phyloP scores from a whole-genome alignment of 1,140 invertebrate genomes.

The Yoshiicerus persimilis region DNA sequence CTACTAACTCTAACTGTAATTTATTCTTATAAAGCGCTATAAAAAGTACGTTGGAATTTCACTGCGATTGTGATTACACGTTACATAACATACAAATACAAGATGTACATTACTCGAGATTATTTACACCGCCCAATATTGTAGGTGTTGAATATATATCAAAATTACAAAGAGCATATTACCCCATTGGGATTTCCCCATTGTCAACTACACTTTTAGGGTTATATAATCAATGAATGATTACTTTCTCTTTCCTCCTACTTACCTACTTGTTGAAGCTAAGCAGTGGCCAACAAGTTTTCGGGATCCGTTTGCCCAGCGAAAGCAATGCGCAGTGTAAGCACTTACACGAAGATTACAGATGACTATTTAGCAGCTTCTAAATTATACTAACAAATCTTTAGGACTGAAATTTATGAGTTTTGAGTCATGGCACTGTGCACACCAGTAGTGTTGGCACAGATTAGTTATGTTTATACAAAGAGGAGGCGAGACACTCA shows the following conservation, averaged over 20 bases:
- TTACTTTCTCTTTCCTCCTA: background rate
- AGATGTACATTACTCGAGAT: too few species aligned
- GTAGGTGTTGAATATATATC: background rate
- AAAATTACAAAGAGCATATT: too few species aligned
- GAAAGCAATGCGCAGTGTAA: background rate
- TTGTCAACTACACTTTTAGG: background rate
- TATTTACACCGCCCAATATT: too few species aligned
- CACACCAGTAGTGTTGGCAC: slow-evolving; percentile 9
- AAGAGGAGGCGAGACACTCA: background rate
- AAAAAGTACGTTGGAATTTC: too few species aligned
- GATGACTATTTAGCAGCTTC: slow-evolving; percentile 13
- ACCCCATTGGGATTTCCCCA: background rate
- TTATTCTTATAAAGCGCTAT: too few species aligned
- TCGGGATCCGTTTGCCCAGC: background rate
- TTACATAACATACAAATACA: too few species aligned
- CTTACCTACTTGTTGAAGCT: slow-evolving; percentile 2
- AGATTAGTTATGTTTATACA: slow-evolving; percentile 21
- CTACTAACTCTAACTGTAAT: too few species aligned
- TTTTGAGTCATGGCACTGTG: background rate
- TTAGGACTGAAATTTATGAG: background rate
- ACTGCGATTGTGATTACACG: too few species aligned
- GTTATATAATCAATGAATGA: background rate
- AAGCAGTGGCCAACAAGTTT: background rate
- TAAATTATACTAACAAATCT: slow-evolving; percentile 18
- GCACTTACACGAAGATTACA: background rate